Evolutionary conservation across 92 coral and sea anemone genomes (phyloP).

Genomic region (Isaurus tuberculatus): DNA sequence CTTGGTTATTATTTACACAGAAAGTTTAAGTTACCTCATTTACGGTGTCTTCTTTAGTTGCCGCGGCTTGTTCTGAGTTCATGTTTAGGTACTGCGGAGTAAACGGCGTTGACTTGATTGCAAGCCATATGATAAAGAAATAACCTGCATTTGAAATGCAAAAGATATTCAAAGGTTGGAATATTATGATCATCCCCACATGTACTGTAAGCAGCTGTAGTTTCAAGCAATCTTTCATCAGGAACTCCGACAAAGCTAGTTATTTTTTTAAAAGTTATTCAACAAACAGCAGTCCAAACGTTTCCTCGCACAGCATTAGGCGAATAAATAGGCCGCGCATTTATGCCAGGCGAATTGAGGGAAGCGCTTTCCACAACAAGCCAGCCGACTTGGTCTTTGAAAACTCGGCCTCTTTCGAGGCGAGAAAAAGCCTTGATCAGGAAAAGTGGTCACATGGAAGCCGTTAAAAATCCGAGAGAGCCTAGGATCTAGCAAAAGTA

Average conservation of each 20-base stretch:
- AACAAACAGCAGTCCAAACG: constrained; percentile 11
- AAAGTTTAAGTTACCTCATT: constrained; percentile 16
- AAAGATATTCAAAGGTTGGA: no score
- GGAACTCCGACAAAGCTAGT: no score
- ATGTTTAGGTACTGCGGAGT: constrained; percentile 34
- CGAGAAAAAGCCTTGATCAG: no score
- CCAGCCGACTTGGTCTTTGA: constrained; percentile 1
- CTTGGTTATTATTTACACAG: no score
- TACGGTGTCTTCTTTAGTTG: constrained; percentile 38
- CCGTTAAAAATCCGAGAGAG: no score
- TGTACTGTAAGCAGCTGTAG: no score
- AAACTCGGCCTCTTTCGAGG: not conserved
- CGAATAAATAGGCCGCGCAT: constrained; percentile 9
- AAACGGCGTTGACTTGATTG: constrained; percentile 34
- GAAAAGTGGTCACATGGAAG: no score
- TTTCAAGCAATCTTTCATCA: no score
- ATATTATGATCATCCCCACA: no score
- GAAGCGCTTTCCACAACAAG: constrained; percentile 11
- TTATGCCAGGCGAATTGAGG: constrained; percentile 1
- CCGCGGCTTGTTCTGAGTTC: constrained; percentile 38
- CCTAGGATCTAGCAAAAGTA: no score
- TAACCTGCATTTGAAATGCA: constrained; percentile 3
- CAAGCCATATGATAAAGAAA: constrained; percentile 21
- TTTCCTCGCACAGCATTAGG: constrained; percentile 8
- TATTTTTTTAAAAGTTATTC: no score